phyloP scores from a whole-genome alignment of 1,140 invertebrate genomes.

The Coenobita brevimanus region DNA sequence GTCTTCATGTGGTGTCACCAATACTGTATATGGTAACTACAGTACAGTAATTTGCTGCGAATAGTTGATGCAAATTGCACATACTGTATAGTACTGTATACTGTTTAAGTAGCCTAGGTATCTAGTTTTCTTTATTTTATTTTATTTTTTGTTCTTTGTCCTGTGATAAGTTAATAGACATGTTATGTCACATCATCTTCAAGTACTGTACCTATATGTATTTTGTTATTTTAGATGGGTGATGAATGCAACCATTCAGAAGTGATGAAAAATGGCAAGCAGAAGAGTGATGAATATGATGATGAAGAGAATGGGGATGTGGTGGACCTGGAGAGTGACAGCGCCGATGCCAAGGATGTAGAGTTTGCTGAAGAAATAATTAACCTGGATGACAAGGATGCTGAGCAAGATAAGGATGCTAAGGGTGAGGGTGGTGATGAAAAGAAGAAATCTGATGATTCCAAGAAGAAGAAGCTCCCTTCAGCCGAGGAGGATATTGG shows the following conservation, averaged over 20 bases:
- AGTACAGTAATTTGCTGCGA: no score
- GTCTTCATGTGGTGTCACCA: no score
- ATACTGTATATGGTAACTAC: no score
- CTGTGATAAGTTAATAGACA: no score
- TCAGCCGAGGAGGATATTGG: constrained; percentile 42
- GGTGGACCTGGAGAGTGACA: constrained; percentile 23
- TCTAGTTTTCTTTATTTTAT: no score
- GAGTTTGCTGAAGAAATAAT: constrained; percentile 38
- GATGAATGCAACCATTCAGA: constrained; percentile 21
- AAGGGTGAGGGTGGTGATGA: background rate
- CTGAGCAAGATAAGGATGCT: background rate
- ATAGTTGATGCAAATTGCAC: no score
- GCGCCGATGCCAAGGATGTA: constrained; percentile 20
- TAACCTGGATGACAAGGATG: constrained; percentile 30
- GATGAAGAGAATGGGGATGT: constrained; percentile 3
- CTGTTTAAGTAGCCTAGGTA: no score
- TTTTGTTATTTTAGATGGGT: constrained; percentile 19
- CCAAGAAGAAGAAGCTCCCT: constrained; percentile 29
- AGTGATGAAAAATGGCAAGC: constrained; percentile 32
- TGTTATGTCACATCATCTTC: no score
- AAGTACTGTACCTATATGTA: no score
- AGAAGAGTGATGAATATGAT: constrained; percentile 13
- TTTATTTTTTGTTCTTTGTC: no score
- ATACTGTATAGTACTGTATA: no score
- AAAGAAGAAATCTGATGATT: background rate